These are phyloP conservation scores for Nomada lathburiana DNA, from an alignment of 2,888 invertebrate species.

Conservation along the genomic window DNA sequence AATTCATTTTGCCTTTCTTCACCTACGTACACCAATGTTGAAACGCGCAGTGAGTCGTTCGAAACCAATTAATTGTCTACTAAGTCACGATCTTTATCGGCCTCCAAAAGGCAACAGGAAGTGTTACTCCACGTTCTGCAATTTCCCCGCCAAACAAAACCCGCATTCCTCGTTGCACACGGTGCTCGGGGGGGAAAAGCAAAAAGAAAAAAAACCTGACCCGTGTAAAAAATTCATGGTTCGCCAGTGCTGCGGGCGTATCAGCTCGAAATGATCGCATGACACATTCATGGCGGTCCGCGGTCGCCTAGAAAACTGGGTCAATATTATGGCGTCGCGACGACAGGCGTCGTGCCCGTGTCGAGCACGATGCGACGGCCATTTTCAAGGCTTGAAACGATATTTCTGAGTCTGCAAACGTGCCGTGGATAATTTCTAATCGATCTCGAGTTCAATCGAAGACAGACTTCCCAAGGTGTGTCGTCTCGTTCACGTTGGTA, in stretches of 20 bases:
- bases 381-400: constrained; percentile 3
- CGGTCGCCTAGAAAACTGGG: constrained; percentile 70
- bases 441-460: constrained; percentile 11
- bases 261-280: constrained; percentile 63
- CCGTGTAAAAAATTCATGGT: constrained; percentile 50
- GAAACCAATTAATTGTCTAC: neutral
- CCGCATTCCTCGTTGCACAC: constrained; percentile 7
- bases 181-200: neutral
- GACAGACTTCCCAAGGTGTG: constrained; percentile 10
- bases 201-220: constrained; percentile 5
- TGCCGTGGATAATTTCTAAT: constrained; percentile 62
- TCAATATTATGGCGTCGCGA: constrained; percentile 76
- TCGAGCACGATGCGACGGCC: constrained; percentile 6
- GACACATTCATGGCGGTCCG: constrained; percentile 61
- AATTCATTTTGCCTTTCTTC: no score
- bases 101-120: neutral
- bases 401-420: neutral
- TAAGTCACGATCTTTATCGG: neutral
- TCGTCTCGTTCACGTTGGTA: constrained; percentile 3
- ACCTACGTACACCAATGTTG: no score
- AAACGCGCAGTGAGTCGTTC: no score
- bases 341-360: constrained; percentile 58
- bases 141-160: neutral
- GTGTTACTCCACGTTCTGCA: neutral
- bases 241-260: constrained; percentile 43